Evolutionary conservation across 2,113 vertebrate species (phyloP).

Genomic region (Mesembrinibis cayennensis): DNA sequence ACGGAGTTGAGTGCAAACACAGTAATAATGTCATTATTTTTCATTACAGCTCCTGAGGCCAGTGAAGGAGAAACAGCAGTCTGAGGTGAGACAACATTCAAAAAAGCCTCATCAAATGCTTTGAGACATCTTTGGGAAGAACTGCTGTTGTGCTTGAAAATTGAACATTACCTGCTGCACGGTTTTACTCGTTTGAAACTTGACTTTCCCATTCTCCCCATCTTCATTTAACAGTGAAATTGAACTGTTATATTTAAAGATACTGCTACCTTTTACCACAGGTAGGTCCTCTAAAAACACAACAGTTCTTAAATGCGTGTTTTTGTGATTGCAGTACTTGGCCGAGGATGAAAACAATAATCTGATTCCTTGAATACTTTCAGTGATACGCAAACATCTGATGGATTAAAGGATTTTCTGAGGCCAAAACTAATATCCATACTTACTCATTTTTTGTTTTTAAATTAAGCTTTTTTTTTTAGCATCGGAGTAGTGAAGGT

Average conservation of each 20-base stretch:
- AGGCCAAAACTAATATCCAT: constrained; percentile 66
- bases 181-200: background rate
- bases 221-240: background rate
- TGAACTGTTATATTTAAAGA: background rate
- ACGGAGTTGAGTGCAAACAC: background rate
- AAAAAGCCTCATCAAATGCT: background rate
- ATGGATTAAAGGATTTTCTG: constrained; percentile 84
- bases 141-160: background rate
- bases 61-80: background rate
- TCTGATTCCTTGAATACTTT: constrained; percentile 64
- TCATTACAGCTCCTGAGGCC: background rate
- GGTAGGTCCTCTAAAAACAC: background rate
- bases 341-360: constrained; percentile 76
- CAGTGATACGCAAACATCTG: constrained; percentile 53
- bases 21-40: background rate
- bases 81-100: background rate
- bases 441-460: background rate
- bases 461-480: background rate
- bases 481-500: background rate
- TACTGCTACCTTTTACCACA: background rate
- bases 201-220: background rate
- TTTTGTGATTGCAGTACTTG: constrained; percentile 35
- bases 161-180: background rate
- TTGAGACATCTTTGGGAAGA: background rate
- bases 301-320: background rate